Conservation (phyloP, 2,797 vertebrate species). For the Sebastes flavidus region DNA sequence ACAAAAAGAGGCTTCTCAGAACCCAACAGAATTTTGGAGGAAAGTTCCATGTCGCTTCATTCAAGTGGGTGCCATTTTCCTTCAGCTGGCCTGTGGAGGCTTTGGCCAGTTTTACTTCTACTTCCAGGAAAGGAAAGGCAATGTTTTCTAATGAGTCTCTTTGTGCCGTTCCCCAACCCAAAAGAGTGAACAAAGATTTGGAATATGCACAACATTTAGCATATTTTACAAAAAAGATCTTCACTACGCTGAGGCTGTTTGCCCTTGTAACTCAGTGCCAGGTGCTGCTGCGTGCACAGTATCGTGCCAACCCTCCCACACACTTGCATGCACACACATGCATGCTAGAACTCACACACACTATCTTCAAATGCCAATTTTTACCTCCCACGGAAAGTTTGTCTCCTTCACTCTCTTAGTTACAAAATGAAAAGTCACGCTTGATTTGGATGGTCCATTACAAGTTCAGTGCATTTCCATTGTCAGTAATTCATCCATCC, state of each 20-base stretch:
- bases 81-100: neutral
- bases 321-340: constrained; percentile 16
- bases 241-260: constrained; percentile 43
- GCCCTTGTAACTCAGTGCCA: constrained; percentile 38
- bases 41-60: neutral
- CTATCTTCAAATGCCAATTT: constrained; percentile 23
- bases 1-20: neutral
- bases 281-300: constrained; percentile 21
- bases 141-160: constrained; percentile 41
- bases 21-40: neutral
- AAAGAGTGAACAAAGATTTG: constrained; percentile 39
- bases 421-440: constrained; percentile 22
- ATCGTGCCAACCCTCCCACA: constrained; percentile 50
- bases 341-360: neutral
- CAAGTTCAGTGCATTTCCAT: neutral
- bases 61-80: neutral
- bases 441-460: neutral
- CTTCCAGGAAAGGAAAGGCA: constrained; percentile 16
- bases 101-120: constrained; percentile 1
- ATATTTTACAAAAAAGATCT: constrained; percentile 51
- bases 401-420: constrained; percentile 23
- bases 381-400: constrained; percentile 50
- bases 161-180: constrained; percentile 5
- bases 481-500: neutral
- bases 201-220: constrained; percentile 41